Evolutionary conservation across 1,140 invertebrate species (phyloP), one percentile per base, ranked within the genome.

Genomic region (Zaprionus capensis): DNA sequence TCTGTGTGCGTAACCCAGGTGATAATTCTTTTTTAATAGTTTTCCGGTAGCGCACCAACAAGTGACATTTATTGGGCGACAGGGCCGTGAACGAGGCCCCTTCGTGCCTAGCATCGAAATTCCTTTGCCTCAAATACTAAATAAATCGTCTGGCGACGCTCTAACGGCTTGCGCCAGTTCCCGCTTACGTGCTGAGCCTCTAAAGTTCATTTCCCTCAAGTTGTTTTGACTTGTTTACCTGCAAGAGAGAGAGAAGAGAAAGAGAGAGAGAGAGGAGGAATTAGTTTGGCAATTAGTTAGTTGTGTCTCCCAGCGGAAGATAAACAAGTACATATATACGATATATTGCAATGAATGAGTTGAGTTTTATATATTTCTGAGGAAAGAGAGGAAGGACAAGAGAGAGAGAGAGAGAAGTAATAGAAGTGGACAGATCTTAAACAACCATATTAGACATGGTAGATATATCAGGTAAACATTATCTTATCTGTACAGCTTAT

Each of bases 11-110:
- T 20, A 34, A 28, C 38, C 36, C 72, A 80, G 86, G 85, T 90
- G 85, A 90, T 90, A 90, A 90, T 90, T 90, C 86, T 90, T 71
- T 90, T 86, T 90, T 90, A 85, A 90, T 91, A 91, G 85, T 90
- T 90, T 91, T 82, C 86, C 82, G 81, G 86, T 78, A 91, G 85
- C 76, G 56, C 64, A 59, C 68, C 78, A 78, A 71, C 85, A 91
- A 90, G 82, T 90, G 85, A 90, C 85, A 85, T 90, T 91, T 90
- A 90, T 85, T 75, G 78, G 58, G 46, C 53, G 46, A 44, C 28
- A n/a, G 38, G 11, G 17, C 75, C 38, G 38, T n/a, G 41, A 6
- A 17, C n/a, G 65, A 24, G 71, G 63, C 31, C 31, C 31, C 9
- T 34, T 34, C 81, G 85, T 90, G 84, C 53, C 75, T 55, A 17